phyloP scores from a whole-genome alignment of 64 coral and sea anemone genomes.

The Trachythela sp. region DNA sequence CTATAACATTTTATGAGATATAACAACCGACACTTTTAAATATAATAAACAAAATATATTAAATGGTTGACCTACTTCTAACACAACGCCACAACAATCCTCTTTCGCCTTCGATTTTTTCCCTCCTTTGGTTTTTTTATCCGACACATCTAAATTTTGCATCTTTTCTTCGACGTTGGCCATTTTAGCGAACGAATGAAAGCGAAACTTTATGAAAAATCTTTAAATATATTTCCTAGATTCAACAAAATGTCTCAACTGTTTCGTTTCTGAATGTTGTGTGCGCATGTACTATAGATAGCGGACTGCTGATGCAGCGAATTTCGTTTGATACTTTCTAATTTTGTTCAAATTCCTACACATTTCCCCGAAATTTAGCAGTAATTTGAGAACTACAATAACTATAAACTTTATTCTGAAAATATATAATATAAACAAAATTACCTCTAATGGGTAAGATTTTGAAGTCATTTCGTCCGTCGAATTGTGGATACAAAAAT shows the following conservation, averaged over 20 bases:
- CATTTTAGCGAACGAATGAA: neutral
- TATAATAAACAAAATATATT: neutral
- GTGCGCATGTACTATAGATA: neutral
- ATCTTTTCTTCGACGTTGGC: neutral
- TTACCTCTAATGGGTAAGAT: neutral
- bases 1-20: no score
- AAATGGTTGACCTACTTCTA: neutral
- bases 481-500: neutral
- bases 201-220: neutral
- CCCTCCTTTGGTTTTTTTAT: neutral
- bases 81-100: neutral
- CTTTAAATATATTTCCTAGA: neutral
- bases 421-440: neutral
- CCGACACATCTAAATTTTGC: neutral
- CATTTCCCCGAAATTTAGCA: neutral
- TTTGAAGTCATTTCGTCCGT: neutral
- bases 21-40: neutral
- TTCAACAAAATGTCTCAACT: neutral
- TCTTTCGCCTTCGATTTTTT: neutral
- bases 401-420: neutral
- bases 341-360: neutral
- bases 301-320: neutral
- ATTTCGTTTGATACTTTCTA: neutral
- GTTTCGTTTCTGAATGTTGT: neutral
- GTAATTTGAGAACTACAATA: neutral